phyloP scores from a whole-genome alignment of 2,888 invertebrate species.

The Syritta pipiens region DNA sequence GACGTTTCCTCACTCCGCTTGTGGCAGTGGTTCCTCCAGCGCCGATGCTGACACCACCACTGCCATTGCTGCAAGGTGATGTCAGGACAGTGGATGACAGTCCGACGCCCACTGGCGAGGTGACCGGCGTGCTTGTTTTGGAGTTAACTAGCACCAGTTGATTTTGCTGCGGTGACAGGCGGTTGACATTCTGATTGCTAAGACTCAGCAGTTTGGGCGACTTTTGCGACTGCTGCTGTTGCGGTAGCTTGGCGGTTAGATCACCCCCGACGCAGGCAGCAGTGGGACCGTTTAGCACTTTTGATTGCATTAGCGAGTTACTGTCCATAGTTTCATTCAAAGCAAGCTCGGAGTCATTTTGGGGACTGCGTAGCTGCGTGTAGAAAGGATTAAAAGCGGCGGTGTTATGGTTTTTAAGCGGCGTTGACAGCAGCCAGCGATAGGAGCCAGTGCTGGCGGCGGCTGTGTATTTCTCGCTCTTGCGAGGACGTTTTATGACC shows the following conservation, averaged over 20 bases:
- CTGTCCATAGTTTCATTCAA: slow-evolving; percentile 71
- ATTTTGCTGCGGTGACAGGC: slow-evolving; percentile 67
- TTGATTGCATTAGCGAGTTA: slow-evolving; percentile 63
- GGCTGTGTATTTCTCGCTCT: slow-evolving; percentile 68
- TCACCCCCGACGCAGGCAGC: slow-evolving; percentile 38
- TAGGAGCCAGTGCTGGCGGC: slow-evolving; percentile 50
- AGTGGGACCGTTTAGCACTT: slow-evolving; percentile 47
- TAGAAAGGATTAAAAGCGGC: slow-evolving; percentile 45
- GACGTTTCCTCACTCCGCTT: slow-evolving; percentile 75
- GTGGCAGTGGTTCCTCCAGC: slow-evolving; percentile 26
- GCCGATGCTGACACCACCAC: slow-evolving; percentile 49
- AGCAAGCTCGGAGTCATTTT: slow-evolving; percentile 65
- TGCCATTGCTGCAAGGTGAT: slow-evolving; percentile 62
- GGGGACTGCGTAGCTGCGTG: slow-evolving; percentile 24
- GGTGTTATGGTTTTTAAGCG: slow-evolving; percentile 38
- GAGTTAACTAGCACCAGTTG: slow-evolving; percentile 65
- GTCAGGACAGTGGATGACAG: slow-evolving; percentile 50
- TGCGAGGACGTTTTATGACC: slow-evolving; percentile 74
- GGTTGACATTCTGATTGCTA: slow-evolving; percentile 68
- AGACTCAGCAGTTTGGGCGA: slow-evolving; percentile 51
- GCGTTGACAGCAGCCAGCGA: slow-evolving; percentile 52
- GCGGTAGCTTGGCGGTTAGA: slow-evolving; percentile 24
- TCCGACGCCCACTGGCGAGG: slow-evolving; percentile 19
- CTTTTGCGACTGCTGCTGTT: slow-evolving; percentile 50
- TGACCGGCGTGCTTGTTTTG: slow-evolving; percentile 24